phyloP scores from a whole-genome alignment of 2,888 invertebrate genomes.

The Cephus runcator region DNA sequence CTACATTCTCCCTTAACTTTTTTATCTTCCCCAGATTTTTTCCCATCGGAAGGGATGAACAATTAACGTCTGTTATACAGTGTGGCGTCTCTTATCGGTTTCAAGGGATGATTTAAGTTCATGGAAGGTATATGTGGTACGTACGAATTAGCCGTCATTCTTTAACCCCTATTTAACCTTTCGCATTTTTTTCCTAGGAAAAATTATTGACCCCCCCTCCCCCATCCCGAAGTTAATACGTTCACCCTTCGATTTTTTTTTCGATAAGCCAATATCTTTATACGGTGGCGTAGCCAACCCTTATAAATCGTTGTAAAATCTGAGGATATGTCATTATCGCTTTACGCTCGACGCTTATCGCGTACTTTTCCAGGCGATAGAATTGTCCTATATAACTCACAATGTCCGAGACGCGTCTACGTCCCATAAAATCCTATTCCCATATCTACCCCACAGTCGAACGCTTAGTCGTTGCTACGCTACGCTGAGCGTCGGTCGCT shows the following conservation, averaged over 20 bases:
- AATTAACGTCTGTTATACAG: background rate
- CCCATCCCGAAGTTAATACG: background rate
- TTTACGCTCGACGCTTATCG: background rate
- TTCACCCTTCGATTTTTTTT: background rate
- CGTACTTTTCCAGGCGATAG: constrained; percentile 17
- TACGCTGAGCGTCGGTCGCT: background rate
- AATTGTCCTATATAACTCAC: constrained; percentile 21
- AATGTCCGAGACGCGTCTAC: constrained; percentile 12
- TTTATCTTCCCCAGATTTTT: background rate
- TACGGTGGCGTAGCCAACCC: background rate
- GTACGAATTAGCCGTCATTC: background rate
- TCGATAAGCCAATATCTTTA: background rate
- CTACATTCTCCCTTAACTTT: background rate
- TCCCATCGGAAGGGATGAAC: background rate
- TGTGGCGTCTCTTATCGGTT: background rate
- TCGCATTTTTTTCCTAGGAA: background rate
- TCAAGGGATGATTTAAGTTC: background rate
- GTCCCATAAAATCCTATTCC: constrained; percentile 27
- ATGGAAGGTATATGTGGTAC: background rate
- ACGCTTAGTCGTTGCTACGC: background rate
- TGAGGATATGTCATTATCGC: constrained; percentile 26
- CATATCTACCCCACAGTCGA: background rate
- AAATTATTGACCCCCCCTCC: background rate
- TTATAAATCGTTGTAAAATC: constrained; percentile 17
- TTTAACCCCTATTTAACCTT: background rate